Conservation (phyloP, 2,888 invertebrate genomes). For the Mesopsocus fuscifrons region DNA sequence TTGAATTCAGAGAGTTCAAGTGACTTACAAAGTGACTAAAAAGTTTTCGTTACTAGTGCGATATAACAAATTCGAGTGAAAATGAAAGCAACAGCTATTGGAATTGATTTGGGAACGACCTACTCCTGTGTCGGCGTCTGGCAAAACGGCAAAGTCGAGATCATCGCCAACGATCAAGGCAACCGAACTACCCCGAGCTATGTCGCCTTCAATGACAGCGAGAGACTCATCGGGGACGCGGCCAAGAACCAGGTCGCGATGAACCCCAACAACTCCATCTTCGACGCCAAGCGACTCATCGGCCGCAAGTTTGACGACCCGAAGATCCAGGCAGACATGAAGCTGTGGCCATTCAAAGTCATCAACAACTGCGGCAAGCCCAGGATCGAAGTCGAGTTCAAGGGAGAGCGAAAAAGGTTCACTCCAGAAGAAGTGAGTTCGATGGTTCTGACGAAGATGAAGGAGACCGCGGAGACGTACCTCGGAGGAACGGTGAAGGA, state of each 20-base stretch:
- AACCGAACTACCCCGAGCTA: too few relatives aligned
- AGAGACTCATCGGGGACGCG: constrained; percentile 27
- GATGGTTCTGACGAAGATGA: too few relatives aligned
- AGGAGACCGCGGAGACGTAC: constrained; percentile 52
- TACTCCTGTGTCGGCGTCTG: constrained; percentile 33
- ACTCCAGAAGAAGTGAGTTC: constrained; percentile 50
- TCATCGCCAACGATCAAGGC: too few relatives aligned
- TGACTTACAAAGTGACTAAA: too few relatives aligned
- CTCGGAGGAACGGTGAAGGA: constrained; percentile 42
- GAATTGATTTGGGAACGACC: too few relatives aligned
- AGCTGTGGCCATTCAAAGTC: constrained; percentile 68
- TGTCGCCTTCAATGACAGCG: constrained; percentile 40
- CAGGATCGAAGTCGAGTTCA: constrained; percentile 44
- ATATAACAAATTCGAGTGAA: too few relatives aligned
- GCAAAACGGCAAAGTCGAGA: constrained; percentile 20
- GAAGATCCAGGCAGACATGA: constrained; percentile 58
- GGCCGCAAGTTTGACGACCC: constrained; percentile 43
- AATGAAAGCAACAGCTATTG: constrained; percentile 31
- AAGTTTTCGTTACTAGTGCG: constrained; percentile 11
- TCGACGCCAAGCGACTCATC: too few relatives aligned
- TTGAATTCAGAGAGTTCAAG: not conserved
- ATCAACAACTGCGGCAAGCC: constrained; percentile 42
- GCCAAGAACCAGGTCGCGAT: constrained; percentile 27
- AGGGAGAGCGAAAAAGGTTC: constrained; percentile 40
- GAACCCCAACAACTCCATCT: constrained; percentile 29